Percentiles rank a stretch among this genome's conserved stretches.
phyloP scores from a whole-genome alignment of 2,113 vertebrate species.

The Amphiprion percula region DNA sequence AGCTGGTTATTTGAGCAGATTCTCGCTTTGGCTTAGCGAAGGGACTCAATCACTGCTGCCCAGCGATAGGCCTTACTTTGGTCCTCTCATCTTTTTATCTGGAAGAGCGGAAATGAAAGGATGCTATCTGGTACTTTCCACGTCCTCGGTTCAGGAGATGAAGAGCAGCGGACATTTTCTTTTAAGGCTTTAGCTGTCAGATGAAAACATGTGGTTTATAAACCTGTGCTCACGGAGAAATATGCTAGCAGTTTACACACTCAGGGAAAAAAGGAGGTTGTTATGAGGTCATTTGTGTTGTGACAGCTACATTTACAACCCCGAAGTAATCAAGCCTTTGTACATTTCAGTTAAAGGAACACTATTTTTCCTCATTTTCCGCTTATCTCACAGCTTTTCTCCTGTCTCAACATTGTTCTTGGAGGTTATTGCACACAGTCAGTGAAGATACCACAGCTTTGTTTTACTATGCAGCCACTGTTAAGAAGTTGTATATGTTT shows the following conservation, averaged over 20 bases:
- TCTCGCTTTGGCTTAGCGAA: slow-evolving; percentile 73
- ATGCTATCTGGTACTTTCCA: slow-evolving; percentile 71
- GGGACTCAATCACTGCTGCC: slow-evolving; percentile 78
- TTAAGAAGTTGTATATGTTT: background rate
- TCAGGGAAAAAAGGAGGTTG: slow-evolving; percentile 3
- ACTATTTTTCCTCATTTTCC: slow-evolving; percentile 13
- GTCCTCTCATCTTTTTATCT: slow-evolving; percentile 81
- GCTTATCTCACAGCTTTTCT: slow-evolving; percentile 1
- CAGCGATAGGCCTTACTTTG: slow-evolving; percentile 77
- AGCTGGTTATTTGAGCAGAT: slow-evolving; percentile 78
- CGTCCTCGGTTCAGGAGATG: slow-evolving; percentile 61
- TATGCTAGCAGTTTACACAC: slow-evolving; percentile 32
- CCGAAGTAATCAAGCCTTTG: slow-evolving; percentile 33
- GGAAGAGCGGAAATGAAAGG: slow-evolving; percentile 82
- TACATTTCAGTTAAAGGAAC: slow-evolving; percentile 25
- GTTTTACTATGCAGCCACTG: background rate
- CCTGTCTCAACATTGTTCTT: slow-evolving; percentile 6
- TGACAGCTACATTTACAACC: slow-evolving; percentile 30
- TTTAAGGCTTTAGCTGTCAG: slow-evolving; percentile 34
- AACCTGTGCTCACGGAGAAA: slow-evolving; percentile 35
- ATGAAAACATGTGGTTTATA: slow-evolving; percentile 51
- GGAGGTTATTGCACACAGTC: slow-evolving; percentile 6
- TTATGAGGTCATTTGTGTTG: slow-evolving; percentile 50
- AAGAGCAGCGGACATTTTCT: slow-evolving; percentile 56
- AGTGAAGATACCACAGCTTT: slow-evolving; percentile 9